Base-by-base conservation (phyloP, 2,888 invertebrate species). In the Dryococelus australis region DNA sequence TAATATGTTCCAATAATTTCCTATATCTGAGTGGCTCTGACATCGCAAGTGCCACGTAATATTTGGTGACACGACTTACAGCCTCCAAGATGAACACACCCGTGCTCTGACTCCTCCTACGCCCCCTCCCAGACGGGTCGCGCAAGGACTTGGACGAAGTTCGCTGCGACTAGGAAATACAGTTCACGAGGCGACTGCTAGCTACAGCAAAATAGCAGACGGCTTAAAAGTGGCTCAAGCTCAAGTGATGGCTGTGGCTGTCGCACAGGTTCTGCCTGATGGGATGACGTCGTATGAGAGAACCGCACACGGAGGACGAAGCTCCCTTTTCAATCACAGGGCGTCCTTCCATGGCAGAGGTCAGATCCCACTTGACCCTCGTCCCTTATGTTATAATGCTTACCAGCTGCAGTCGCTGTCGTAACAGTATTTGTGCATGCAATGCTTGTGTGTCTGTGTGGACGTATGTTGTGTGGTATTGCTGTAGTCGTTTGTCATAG, bases 191-290 rank as follows among this genome's bases (percentile, higher is more conserved):
- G 53, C 87, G 28, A 86, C 88, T 12, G 92, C 92, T 91, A 92
- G 92, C 92, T 92, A 93, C 91, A 94, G 93, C 92, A 95, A 93
- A 91, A 94, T 96, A 90, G 95, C 95, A 88, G 95, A 95, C 91
- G 96, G 96, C 88, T 93, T 96, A 89, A 95, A 95, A 92, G 93
- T 96, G 90, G 95, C 95, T 89, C 96, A 96, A 92, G 94, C 94
- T 87, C 95, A 96, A 93, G 95, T 95, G 88, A 95, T 96, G 94
- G 96, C 96, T 89, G 94, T 95, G 89, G 93, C 93, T 43, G 88
- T 91, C n/a, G 95, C 95, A 89, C 95, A 96, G 89, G 94, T 95
- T 92, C 92, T 95, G 91, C 94, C 94, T 86, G 93, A 94, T 92
- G 91, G 91, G 80, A 86, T 88, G 92, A 91, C 89, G 86, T 84